Conservation (phyloP, 2,113 vertebrate genomes). For the Pimephales promelas region DNA sequence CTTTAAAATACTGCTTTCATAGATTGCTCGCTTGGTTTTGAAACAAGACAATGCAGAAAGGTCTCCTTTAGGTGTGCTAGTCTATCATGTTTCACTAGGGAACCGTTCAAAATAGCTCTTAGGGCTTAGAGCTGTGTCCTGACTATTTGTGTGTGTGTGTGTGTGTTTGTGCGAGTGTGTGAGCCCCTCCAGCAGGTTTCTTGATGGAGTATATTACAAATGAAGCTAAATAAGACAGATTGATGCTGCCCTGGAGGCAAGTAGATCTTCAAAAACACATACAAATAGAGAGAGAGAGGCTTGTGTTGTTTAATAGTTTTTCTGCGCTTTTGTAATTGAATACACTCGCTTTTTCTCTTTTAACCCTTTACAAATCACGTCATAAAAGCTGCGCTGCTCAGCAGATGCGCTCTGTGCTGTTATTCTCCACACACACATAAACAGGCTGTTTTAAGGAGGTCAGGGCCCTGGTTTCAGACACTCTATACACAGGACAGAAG, state of each 20-base stretch:
- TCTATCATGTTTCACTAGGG: conserved; percentile 7
- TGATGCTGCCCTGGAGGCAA: conserved; percentile 17
- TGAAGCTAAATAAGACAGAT: conserved; percentile 16
- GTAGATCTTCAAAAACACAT: not conserved
- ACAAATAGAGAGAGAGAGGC: not conserved
- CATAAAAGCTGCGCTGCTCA: conserved; percentile 23
- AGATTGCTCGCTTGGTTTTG: not conserved
- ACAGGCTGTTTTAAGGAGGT: conserved; percentile 10
- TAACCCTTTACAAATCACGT: conserved; percentile 35
- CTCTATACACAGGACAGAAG: conserved; percentile 16
- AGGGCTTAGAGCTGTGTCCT: conserved; percentile 16
- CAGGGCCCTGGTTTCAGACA: conserved; percentile 11
- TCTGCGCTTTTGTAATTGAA: conserved; percentile 1
- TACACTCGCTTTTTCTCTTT: conserved; percentile 30
- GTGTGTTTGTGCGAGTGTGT: not conserved
- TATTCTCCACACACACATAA: conserved; percentile 26
- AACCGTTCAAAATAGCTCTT: conserved; percentile 7
- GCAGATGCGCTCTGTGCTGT: conserved; percentile 18
- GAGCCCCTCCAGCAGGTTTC: conserved; percentile 16
- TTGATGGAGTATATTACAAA: conserved; percentile 3
- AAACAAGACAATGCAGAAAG: not conserved
- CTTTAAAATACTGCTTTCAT: not conserved
- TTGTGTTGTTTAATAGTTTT: conserved; percentile 14
- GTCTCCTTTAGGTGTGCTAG: not conserved
- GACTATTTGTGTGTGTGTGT: not conserved